Base-by-base conservation (phyloP, 2,888 invertebrate genomes). In the Muschampia plurimacula region DNA sequence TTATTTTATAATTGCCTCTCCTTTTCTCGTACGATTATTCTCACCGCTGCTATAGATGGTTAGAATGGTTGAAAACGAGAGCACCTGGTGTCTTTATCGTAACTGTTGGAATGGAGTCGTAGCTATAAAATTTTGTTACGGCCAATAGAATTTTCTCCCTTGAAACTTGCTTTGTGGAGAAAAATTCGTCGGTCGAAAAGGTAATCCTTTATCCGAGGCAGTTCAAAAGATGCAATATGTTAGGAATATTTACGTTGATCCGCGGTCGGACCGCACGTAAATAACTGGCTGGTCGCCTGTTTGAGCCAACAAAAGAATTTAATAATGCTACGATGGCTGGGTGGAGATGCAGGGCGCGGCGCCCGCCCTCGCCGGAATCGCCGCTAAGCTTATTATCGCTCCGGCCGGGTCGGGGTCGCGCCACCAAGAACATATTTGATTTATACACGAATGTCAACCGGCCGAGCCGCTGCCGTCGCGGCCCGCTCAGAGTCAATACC, bases 311-410 rank as follows among this genome's bases (percentile, higher is more conserved):
- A 93, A 92, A 92, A 93, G 93, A 93, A 93, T 93, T 92, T 93
- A 93, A 93, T 93, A 93, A 92, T 83, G 85, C 81, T 81, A 84
- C 83, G 80, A 83, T 81, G 84, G 77, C 81, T 78, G 88, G 87
- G 87, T 87, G 89, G 86, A 82, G 79, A 76, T 78, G 82, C 79
- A 80, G 79, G 81, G 82, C 80, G 76, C 77, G 81, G 80, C 77
- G 81, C 81, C 84, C 85, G 84, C 88, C 87, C 86, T 84, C 83
- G 49, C 22, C 22, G n/a, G 49, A 49, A 9, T 49, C 49, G 82
- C 82, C 84, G 80, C 88, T 90, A 91, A 92, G 93, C 92, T 92
- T 93, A 91, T 93, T 92, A 92, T 85, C 90, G 85, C 90, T 83
- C 78, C 83, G 84, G 82, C 77, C 74, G 77, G 79, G 46, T 44